Evolutionary conservation across 2,797 vertebrate genomes (phyloP), one percentile per base, ranked within the genome.

Genomic region (Acanthurus lineatus): DNA sequence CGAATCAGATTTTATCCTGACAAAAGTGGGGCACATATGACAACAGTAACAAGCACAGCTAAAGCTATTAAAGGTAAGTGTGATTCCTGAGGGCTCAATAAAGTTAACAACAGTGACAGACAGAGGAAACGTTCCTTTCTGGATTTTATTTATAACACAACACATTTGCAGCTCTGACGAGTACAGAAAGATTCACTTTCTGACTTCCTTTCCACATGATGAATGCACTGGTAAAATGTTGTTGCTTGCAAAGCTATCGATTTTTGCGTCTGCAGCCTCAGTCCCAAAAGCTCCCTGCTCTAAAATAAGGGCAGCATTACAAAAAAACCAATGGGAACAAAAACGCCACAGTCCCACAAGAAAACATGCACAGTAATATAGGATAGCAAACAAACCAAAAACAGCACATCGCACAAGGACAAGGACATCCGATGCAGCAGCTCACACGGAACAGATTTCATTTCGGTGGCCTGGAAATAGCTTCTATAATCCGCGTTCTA

Each of bases 201-300:
- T 42, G 69, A 86, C 16, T 47, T 59, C 76, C 58, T 80, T 81
- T 86, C 78, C 69, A 68, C 76, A 81, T 89, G 87, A 91, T 93
- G 68, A 92, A 93, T 90, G 83, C 76, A 85, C 79, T 92, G 77
- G 71, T 73, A 76, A 89, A 90, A 87, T 84, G 77, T 77, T 84
- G 77, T 77, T 89, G 83, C 76, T 87, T 9, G 58, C 75, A 70
- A 71, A 83, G 54, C 62, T 90, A 93, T 89, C 82, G 91, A 92
- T 92, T 90, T 91, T 86, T 80, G 54, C 79, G 76, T 73, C 71
- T 79, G 59, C 69, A 67, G 75, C 59, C 69, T 70, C 14, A 66
- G 76, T 82, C 82, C 82, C 83, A 77, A 32, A 78, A 70, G 81
- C 66, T 74, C 64, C 19, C 53, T 52, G 75, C 80, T 87, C 81